Base-by-base conservation (phyloP, 2,888 invertebrate species). In the Pammene fasciana region DNA sequence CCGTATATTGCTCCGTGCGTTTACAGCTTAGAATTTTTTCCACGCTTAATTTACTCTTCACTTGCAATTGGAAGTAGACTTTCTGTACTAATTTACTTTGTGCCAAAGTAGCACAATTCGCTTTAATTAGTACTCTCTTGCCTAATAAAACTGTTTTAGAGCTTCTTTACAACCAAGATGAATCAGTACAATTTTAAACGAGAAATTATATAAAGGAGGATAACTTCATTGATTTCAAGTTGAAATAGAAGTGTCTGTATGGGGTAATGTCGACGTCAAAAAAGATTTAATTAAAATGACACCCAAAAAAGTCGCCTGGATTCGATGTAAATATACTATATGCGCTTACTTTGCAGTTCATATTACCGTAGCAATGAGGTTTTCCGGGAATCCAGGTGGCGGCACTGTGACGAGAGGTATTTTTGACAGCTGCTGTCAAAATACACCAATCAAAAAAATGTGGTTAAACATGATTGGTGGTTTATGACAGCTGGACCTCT, bases 121-220 rank as follows among this genome's bases (percentile, higher is more conserved):
- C 68, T 64, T 64, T 62, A 50, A 56, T 68, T 59, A 50, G 57
- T 45, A 68, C 41, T 61, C 64, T 68, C 64, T 36, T 60, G 38
- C 60, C 36, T 52, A 64, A 54, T 68, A 62, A 50, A 61, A 50
- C 34, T 60, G 54, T 38, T n/a, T 48, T 41, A 70, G 62, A 68
- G 57, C 64, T 54, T 34, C 57, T 64, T 61, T 50, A 13, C 26
- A 52, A 56, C 16, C 16, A 50, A 50, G 50, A 26, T 26, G 36
- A 59, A 16, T 34, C 38, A 41, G 38, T 46, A 26, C 26, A 34
- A 52, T 52, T 52, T 41, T 43, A 64, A 52, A 52, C 41, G 43
- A 52, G 18, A 64, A 26, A 26, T 13, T 14, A 64, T 14, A 64
- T 45, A 43, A 38, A 8, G 41, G 56, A 11, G 38, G 38, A 48